These are phyloP conservation scores for Lampris incognitus DNA, from an alignment of 2,113 vertebrate species.

Conservation along the genomic window DNA sequence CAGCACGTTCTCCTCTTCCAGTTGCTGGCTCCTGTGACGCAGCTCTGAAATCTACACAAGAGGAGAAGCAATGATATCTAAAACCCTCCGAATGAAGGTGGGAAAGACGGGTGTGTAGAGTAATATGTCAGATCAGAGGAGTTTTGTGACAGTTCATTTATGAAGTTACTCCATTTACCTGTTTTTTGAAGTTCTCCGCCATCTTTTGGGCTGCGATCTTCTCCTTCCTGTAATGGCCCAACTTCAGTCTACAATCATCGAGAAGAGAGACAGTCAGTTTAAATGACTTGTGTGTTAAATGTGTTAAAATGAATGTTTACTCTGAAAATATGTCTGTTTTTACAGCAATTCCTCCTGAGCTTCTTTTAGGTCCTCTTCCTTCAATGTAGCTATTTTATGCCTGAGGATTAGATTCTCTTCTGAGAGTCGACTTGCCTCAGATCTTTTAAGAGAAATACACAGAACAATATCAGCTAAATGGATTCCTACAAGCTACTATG, in stretches of 20 bases:
- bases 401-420: conserved; percentile 86
- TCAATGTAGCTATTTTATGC: conserved; percentile 82
- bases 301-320: background rate
- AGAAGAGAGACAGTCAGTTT: background rate
- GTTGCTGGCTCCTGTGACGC: conserved; percentile 84
- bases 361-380: conserved; percentile 85
- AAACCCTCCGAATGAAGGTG: background rate
- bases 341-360: conserved; percentile 87
- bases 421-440: conserved; percentile 85
- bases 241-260: conserved; percentile 81
- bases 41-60: conserved; percentile 85
- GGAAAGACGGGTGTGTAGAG: background rate
- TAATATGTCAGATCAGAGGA: background rate
- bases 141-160: background rate
- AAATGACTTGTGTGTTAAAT: background rate
- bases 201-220: conserved; percentile 85
- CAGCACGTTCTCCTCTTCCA: conserved; percentile 85
- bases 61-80: background rate
- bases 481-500: background rate
- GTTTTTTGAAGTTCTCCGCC: conserved; percentile 86
- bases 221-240: conserved; percentile 86
- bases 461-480: background rate
- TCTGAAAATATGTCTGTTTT: conserved; percentile 40
- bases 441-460: conserved; percentile 70
- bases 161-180: conserved; percentile 76